Base-by-base conservation (phyloP, 2,888 invertebrate genomes). In the Cloeon dipterum region DNA sequence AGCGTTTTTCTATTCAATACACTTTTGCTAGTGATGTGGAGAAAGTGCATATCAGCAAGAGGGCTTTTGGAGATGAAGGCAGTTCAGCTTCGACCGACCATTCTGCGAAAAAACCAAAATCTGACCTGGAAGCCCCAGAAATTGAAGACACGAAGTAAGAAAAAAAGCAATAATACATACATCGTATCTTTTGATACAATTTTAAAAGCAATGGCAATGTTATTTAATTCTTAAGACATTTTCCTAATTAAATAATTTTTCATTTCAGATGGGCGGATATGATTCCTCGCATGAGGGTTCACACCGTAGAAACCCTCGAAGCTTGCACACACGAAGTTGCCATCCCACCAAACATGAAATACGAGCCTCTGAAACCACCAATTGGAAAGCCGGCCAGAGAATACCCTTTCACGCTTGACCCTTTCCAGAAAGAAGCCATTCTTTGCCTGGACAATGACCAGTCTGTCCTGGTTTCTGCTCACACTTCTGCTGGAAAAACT, bases 401-500 rank as follows among this genome's bases (percentile, higher is more conserved):
- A 42, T 99, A 94, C 54, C 74, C 78, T 42, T 99, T 99, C 51
- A 75, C 81, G 38, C 62, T 99, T 40, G 98, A 99, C 70, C 82
- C 94, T 0, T 99, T 99, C 58, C 98, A 99, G 55, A 88, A 85
- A 49, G 89, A 94, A 57, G 93, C 96, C 1, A 81, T 96, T 43
- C 58, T 82, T 36, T 99, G 98, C 54, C 78, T 99, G 47, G 94
- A 98, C 52, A 98, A 98, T 56, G 76, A 86, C 51, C 94, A 98
- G 53, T 94, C 94, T 8, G 98, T 99, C 4, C 64, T 99, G 32
- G 96, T 99, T 1, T 96, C 98, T 2, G 98, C 98, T 5, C 98
- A 99, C 53, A 99, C 98, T 1, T 98, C 96, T 3, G 96, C 98
- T 33, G 98, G 98, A 36, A 98, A 99, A 69, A 99, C 98, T 39